Evolutionary conservation across 1,140 invertebrate genomes (phyloP).

Genomic region (Phymastichus coffea): DNA sequence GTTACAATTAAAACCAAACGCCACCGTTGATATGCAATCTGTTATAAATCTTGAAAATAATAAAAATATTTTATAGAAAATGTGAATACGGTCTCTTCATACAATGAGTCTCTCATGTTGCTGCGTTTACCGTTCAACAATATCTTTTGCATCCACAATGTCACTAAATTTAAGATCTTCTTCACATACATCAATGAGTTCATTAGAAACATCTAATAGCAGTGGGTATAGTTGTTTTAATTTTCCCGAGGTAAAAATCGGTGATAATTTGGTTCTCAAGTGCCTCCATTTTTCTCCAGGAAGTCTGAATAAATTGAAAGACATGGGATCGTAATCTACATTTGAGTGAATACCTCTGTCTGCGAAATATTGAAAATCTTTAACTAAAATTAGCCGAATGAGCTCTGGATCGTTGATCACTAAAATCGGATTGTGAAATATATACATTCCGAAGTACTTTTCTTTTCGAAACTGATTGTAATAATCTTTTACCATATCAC

Average conservation of each 20-base stretch:
- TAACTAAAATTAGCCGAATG: constrained; percentile 54
- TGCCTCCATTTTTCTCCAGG: constrained; percentile 57
- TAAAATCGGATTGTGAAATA: constrained; percentile 29
- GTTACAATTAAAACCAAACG: constrained; percentile 56
- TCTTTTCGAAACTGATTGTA: constrained; percentile 12
- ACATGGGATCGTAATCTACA: constrained; percentile 57
- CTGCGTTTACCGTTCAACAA: constrained; percentile 33
- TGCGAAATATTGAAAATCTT: constrained; percentile 58
- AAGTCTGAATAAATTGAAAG: constrained; percentile 57
- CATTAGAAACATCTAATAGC: constrained; percentile 51
- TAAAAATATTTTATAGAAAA: neutral
- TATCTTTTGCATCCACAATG: constrained; percentile 34
- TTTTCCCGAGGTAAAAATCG: constrained; percentile 61
- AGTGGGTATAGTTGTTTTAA: constrained; percentile 59
- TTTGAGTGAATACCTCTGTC: constrained; percentile 54
- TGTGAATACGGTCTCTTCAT: too few relatives aligned
- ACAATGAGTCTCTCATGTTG: too few relatives aligned
- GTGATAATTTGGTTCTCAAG: constrained; percentile 57
- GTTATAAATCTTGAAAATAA: constrained; percentile 53
- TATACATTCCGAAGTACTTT: constrained; percentile 24
- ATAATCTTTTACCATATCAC: neutral
- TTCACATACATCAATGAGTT: constrained; percentile 37
- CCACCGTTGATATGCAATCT: constrained; percentile 61
- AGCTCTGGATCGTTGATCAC: constrained; percentile 54
- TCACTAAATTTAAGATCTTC: neutral